Conservation (phyloP, 2,797 vertebrate species). For the Darevskia mixta region DNA sequence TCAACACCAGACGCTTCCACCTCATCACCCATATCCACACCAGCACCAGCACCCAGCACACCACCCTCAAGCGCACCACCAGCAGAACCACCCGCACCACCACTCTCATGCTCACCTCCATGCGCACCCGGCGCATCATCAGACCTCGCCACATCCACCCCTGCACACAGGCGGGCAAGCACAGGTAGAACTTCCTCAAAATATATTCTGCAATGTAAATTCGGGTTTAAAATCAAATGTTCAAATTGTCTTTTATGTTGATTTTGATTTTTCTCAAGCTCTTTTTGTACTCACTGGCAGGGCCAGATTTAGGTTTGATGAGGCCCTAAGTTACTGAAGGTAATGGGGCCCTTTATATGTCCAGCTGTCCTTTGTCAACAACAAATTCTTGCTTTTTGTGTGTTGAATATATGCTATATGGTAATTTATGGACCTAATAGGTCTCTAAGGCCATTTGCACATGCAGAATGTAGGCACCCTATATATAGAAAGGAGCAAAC, state of each 20-base stretch:
- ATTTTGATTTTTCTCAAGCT: not conserved
- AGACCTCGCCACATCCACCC: slow-evolving; percentile 93
- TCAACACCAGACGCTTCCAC: slow-evolving; percentile 92
- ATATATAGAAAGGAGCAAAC: too few relatives aligned
- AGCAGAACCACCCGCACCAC: slow-evolving; percentile 88
- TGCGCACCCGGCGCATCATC: slow-evolving; percentile 87
- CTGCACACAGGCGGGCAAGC: slow-evolving; percentile 93
- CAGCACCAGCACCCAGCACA: slow-evolving; percentile 89
- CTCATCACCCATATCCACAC: slow-evolving; percentile 93
- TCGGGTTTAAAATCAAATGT: not conserved
- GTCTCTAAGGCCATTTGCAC: too few relatives aligned
- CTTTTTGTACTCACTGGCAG: not conserved
- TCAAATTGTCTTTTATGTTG: not conserved
- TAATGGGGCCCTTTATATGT: too few relatives aligned
- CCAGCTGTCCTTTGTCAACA: too few relatives aligned
- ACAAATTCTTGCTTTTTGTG: too few relatives aligned
- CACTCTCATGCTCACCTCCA: slow-evolving; percentile 94
- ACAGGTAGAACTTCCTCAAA: slow-evolving; percentile 83
- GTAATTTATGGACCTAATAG: too few relatives aligned
- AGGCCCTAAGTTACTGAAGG: too few relatives aligned
- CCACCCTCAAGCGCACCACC: slow-evolving; percentile 87
- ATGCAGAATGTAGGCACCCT: too few relatives aligned
- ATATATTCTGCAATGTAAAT: not conserved
- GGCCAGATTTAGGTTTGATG: too few relatives aligned
- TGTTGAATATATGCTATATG: too few relatives aligned